Conservation (phyloP, 2,797 vertebrate species). For the Sciaenops ocellatus region DNA sequence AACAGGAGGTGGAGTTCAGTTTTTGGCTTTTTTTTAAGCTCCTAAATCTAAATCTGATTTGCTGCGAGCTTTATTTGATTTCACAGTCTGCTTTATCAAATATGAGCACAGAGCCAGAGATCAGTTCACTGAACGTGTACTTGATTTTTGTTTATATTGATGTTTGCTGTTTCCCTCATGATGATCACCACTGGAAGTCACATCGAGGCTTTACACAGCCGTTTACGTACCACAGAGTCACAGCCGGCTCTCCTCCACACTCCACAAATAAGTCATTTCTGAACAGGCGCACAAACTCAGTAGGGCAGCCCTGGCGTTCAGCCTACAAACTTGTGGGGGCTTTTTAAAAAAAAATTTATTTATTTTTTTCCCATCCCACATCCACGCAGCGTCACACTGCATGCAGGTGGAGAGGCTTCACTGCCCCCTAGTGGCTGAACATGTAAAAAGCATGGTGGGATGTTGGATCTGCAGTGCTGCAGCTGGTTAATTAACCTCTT, state of each 20-base stretch:
- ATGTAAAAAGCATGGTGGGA: fast-evolving
- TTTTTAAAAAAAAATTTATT: no score
- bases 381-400: background rate
- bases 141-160: constrained; percentile 14
- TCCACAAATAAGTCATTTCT: constrained; percentile 29
- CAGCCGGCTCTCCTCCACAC: constrained; percentile 12
- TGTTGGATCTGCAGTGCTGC: constrained; percentile 4
- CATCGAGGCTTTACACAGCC: constrained; percentile 5
- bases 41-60: background rate
- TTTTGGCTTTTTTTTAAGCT: background rate
- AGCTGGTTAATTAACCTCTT: constrained; percentile 3
- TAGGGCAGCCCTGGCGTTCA: constrained; percentile 15
- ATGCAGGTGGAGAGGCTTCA: constrained; percentile 33
- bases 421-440: constrained; percentile 65
- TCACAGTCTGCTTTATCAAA: background rate
- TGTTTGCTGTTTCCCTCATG: constrained; percentile 19
- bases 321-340: constrained; percentile 21
- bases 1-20: background rate
- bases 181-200: constrained; percentile 26
- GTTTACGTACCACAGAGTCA: constrained; percentile 26
- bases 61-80: background rate
- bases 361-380: no score
- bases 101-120: background rate
- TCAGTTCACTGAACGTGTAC: background rate
- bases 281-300: constrained; percentile 41